Base-by-base conservation (phyloP, 1,140 invertebrate species). In the Batillaria attramentaria region DNA sequence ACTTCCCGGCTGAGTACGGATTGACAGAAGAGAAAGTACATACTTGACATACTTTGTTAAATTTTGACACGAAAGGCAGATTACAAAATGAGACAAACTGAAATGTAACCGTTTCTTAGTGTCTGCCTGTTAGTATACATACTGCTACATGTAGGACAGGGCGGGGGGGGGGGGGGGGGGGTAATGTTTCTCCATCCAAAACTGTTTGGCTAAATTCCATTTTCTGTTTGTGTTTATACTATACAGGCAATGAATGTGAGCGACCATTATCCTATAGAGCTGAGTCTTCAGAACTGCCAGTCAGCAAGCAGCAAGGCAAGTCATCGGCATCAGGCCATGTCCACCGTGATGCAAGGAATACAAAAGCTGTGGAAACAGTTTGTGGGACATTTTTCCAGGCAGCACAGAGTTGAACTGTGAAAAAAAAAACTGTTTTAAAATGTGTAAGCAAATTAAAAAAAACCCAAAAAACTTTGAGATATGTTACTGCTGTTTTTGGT, bases 211-310 rank as follows among this genome's bases (percentile, higher is more conserved):
- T n/a, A n/a, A n/a, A n/a, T n/a, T n/a, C n/a, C n/a, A n/a, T n/a
- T n/a, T n/a, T n/a, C n/a, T 33, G 28, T 70, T 39, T 6, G 13
- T n/a, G 28, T 39, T 20, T 5, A 18, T 18, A n/a, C 20, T 57
- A 50, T 74, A 31, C 66, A 77, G 62, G 66, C 62, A 0, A 0
- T 31, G 43, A 28, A 37, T 2, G 66, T 77, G 20, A 84, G 83
- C 79, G 83, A 84, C 46, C 83, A 84, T 70, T 84, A 80, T 60
- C 83, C 83, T n/a, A 83, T 84, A 33, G 81, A 82, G 62, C 39
- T 82, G 43, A 46, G 20, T 33, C 42, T 79, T 13, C 31, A 46
- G 43, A 43, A 79, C 6, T 65, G n/a, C n/a, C n/a, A 33, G 5
- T 0, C 16, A 18, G 28, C 2, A 24, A 35, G 33, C 18, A 16